Evolutionary conservation across 64 coral and sea anemone species (phyloP).

Genomic region (Actinia tenebrosa): DNA sequence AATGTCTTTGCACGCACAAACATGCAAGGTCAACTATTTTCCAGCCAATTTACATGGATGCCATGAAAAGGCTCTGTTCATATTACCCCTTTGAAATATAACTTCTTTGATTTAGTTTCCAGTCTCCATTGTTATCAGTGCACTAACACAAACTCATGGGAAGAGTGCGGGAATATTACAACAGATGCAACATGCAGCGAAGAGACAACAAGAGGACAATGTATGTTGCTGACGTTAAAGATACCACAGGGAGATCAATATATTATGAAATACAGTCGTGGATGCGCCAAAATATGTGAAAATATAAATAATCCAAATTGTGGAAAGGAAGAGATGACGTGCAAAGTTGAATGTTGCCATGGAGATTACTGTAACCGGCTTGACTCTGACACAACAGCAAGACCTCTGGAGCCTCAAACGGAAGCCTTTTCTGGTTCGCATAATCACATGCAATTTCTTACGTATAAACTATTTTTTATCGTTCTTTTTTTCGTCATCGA

Average conservation of each 20-base stretch:
- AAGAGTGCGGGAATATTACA: not conserved
- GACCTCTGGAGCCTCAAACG: too few relatives aligned
- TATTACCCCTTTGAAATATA: too few relatives aligned
- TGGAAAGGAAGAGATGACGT: not conserved
- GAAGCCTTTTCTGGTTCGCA: too few relatives aligned
- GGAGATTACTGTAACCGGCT: not conserved
- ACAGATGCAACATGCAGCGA: not conserved
- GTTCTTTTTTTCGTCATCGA: too few relatives aligned
- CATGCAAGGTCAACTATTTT: too few relatives aligned
- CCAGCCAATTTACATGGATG: too few relatives aligned
- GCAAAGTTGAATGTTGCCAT: not conserved
- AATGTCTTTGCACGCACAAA: too few relatives aligned
- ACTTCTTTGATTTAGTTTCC: not conserved
- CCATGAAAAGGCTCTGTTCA: too few relatives aligned
- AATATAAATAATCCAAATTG: not conserved
- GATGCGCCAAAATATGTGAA: not conserved
- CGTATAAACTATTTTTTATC: too few relatives aligned
- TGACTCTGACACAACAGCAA: too few relatives aligned
- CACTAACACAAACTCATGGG: not conserved
- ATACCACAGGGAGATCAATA: not conserved
- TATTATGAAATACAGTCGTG: not conserved
- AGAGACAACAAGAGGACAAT: not conserved
- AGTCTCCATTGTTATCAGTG: not conserved
- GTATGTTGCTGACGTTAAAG: not conserved
- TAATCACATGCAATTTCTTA: too few relatives aligned